A percentile compares a stretch with the other conserved stretches of the same genome.
These are phyloP conservation scores for Platycheirus rosarum DNA, from an alignment of 2,888 invertebrate species.

Conservation along the genomic window DNA sequence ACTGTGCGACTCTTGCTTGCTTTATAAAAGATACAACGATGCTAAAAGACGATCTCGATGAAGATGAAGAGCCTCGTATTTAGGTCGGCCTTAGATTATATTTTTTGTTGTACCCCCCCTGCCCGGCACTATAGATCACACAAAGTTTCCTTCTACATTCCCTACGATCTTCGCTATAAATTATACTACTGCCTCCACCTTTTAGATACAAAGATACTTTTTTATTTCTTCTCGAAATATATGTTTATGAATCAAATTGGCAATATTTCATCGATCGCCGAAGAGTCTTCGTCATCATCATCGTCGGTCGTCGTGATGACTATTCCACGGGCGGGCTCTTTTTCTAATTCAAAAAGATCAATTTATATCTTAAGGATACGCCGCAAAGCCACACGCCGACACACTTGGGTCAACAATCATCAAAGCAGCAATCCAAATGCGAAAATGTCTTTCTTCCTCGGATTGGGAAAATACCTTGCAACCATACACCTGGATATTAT, in stretches of 20 bases:
- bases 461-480: conserved; percentile 36
- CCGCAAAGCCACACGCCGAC: neutral
- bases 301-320: conserved; percentile 47
- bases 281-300: too few relatives aligned
- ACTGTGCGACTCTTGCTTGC: conserved; percentile 37
- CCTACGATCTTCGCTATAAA: conserved; percentile 42
- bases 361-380: conserved; percentile 54
- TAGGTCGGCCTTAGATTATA: conserved; percentile 65
- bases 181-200: conserved; percentile 39
- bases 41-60: conserved; percentile 23
- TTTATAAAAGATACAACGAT: conserved; percentile 23
- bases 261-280: conserved; percentile 58
- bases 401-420: conserved; percentile 10
- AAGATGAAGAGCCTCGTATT: conserved; percentile 54
- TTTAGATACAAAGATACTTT: conserved; percentile 24
- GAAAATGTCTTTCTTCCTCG: conserved; percentile 48
- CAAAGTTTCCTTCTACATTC: conserved; percentile 46
- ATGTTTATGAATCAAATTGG: conserved; percentile 67
- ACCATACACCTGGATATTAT: conserved; percentile 55
- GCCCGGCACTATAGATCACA: conserved; percentile 62
- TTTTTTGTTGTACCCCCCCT: neutral
- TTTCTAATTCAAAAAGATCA: conserved; percentile 54
- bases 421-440: conserved; percentile 10
- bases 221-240: neutral
- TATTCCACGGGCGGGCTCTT: conserved; percentile 49